These are phyloP conservation scores for Caenorhabditis inopinata DNA, from an alignment of 1,140 invertebrate species.

Conservation along the genomic window DNA sequence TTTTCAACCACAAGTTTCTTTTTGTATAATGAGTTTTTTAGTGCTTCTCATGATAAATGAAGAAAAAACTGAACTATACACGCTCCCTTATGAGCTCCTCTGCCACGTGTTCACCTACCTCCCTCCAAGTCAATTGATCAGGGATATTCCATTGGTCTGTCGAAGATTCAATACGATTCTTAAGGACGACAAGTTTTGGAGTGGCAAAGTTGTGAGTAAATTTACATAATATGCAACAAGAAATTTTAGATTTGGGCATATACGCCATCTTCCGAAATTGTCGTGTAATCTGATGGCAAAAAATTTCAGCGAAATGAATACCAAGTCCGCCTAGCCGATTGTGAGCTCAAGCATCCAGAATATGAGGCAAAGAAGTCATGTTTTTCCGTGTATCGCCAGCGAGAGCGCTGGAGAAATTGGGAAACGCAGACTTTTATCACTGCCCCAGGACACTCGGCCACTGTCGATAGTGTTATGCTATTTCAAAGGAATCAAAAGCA, in stretches of 20 bases:
- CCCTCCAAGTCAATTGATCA: background rate
- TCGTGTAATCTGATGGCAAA: no score
- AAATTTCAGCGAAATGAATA: background rate
- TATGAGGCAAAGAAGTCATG: background rate
- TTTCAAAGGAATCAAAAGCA: constrained; percentile 32
- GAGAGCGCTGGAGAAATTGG: background rate
- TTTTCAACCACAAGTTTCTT: no score
- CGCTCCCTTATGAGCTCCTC: background rate
- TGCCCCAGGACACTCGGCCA: constrained; percentile 10
- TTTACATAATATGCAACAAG: no score
- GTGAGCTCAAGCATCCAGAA: background rate
- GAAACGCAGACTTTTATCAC: background rate
- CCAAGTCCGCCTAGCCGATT: background rate
- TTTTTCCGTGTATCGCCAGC: background rate
- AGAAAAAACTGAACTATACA: background rate
- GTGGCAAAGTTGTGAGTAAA: background rate
- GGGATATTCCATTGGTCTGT: background rate
- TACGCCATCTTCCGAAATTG: no score
- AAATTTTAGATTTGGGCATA: background rate
- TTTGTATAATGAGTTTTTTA: no score
- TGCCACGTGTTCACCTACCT: background rate
- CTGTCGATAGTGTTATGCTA: constrained; percentile 48
- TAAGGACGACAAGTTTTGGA: background rate
- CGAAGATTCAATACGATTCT: background rate
- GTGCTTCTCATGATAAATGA: no score